Conservation (phyloP, 1,140 invertebrate genomes). For the Gonioctena quinquepunctata region DNA sequence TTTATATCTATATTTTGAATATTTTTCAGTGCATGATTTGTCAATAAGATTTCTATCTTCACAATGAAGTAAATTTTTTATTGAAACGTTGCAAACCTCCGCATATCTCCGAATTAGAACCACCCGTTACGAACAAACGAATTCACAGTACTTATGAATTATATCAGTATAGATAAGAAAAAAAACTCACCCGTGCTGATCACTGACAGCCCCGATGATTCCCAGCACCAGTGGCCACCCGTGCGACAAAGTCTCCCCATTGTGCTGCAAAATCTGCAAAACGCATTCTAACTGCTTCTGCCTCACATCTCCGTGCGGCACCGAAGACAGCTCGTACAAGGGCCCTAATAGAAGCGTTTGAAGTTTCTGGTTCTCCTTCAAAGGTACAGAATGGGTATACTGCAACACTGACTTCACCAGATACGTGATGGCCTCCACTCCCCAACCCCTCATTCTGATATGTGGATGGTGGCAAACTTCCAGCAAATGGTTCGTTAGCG, state of each 20-base stretch:
- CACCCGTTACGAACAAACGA: too few species aligned
- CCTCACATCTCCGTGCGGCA: constrained; percentile 89
- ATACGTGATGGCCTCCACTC: constrained; percentile 94
- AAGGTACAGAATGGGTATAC: constrained; percentile 81
- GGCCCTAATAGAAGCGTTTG: constrained; percentile 86
- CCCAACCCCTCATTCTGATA: constrained; percentile 94
- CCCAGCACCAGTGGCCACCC: constrained; percentile 94
- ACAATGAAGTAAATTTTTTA: too few species aligned
- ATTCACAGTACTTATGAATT: too few species aligned
- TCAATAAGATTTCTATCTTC: too few species aligned
- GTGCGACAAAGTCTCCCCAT: constrained; percentile 87
- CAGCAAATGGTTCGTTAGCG: constrained; percentile 93
- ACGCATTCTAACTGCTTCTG: constrained; percentile 95
- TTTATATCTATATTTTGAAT: too few species aligned
- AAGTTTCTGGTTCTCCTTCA: constrained; percentile 85
- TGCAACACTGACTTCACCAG: constrained; percentile 91
- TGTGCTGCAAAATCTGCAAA: constrained; percentile 87
- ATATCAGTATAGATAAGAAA: too few species aligned
- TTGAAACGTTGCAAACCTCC: too few species aligned
- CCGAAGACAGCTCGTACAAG: constrained; percentile 85
- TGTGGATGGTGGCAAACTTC: constrained; percentile 97
- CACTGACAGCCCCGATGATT: constrained; percentile 92
- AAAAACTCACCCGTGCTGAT: constrained; percentile 83
- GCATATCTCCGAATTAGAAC: too few species aligned
- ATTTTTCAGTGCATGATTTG: too few species aligned